Percentiles rank a stretch among this genome's conserved stretches.
Evolutionary conservation across 1,140 invertebrate genomes (phyloP).

Genomic region (Pararge aegeria): DNA sequence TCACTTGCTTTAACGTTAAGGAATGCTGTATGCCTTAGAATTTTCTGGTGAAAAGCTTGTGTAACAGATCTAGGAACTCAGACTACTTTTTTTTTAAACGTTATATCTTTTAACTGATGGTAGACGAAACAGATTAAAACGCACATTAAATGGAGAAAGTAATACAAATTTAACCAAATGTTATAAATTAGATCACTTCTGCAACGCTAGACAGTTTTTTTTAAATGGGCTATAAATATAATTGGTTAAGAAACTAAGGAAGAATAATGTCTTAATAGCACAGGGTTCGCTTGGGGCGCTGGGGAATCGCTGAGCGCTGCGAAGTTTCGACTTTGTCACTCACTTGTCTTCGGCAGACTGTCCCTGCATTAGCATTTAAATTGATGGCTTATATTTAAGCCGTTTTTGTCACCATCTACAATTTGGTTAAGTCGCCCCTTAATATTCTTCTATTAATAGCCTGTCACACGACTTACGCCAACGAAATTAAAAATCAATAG

Average conservation of each 20-base stretch:
- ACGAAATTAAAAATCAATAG: no score
- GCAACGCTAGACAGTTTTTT: conserved; percentile 24
- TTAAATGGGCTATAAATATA: conserved; percentile 34
- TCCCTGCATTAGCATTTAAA: conserved; percentile 59
- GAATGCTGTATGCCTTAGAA: no score
- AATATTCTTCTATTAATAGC: not conserved
- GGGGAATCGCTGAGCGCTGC: conserved; percentile 41
- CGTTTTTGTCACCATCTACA: not conserved
- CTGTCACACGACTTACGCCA: no score
- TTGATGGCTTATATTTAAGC: conserved; percentile 42
- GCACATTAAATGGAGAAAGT: not conserved
- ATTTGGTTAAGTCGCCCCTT: not conserved
- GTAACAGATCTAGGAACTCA: no score
- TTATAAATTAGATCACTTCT: conserved; percentile 17
- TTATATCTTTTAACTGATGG: no score
- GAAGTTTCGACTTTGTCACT: conserved; percentile 58
- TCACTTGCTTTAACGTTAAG: no score
- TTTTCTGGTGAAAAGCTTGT: no score
- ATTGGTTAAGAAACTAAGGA: conserved; percentile 39
- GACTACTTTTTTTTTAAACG: no score
- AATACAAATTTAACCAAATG: conserved; percentile 6
- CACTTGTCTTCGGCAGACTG: conserved; percentile 50
- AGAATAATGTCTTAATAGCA: conserved; percentile 65
- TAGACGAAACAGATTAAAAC: not conserved
- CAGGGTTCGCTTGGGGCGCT: conserved; percentile 47